These are phyloP conservation scores for Archips crataeganus DNA, from an alignment of 2,888 invertebrate genomes.

Conservation along the genomic window DNA sequence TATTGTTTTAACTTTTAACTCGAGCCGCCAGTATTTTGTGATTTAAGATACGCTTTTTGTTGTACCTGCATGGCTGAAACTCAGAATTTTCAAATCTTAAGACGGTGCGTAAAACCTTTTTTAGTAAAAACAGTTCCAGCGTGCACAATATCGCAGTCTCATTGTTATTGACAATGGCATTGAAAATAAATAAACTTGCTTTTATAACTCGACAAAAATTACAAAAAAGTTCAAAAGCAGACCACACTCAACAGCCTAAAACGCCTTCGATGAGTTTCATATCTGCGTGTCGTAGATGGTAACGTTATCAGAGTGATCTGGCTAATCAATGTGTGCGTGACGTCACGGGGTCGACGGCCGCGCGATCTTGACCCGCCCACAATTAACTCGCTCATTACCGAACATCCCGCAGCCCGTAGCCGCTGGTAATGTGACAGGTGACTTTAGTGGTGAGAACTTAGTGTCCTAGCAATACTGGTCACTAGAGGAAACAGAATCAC, in stretches of 20 bases:
- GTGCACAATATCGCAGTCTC: too few relatives aligned
- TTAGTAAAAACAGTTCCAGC: too few relatives aligned
- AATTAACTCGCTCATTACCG: conserved; percentile 40
- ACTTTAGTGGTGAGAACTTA: too few relatives aligned
- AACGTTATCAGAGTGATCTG: neutral
- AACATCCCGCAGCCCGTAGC: conserved; percentile 7
- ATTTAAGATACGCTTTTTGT: too few relatives aligned
- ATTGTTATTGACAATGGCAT: too few relatives aligned
- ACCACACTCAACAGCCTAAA: neutral
- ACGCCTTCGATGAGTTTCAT: neutral
- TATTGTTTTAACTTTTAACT: neutral
- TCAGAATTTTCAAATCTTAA: too few relatives aligned
- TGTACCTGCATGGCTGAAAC: too few relatives aligned
- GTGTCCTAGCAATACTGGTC: too few relatives aligned
- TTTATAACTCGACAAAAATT: too few relatives aligned
- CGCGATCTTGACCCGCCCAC: conserved; percentile 44
- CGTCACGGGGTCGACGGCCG: conserved; percentile 43
- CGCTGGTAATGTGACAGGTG: neutral
- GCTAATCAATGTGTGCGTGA: conserved; percentile 37
- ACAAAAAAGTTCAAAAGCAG: neutral
- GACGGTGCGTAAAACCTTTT: too few relatives aligned
- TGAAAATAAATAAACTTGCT: too few relatives aligned
- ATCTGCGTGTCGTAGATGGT: neutral
- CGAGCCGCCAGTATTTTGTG: neutral
- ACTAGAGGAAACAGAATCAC: too few relatives aligned